A percentile compares a stretch with the other conserved stretches of the same genome.
Evolutionary conservation across 2,888 invertebrate species (phyloP).

Genomic region (Spialia ferax): DNA sequence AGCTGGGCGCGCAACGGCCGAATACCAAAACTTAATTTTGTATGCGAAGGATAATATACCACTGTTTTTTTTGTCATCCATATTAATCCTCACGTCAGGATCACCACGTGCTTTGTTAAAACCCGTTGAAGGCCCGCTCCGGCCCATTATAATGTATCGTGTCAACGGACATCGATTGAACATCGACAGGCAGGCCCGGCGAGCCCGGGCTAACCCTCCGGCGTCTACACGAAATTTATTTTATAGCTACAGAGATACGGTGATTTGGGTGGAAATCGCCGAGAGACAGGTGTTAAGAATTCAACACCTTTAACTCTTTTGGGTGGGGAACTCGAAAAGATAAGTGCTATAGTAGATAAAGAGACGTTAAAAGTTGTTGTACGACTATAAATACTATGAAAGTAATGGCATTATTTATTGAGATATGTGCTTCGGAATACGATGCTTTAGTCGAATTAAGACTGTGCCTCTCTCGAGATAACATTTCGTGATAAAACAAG

Average conservation of each 20-base stretch:
- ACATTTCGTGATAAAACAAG: constrained; percentile 68
- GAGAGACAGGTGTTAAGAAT: constrained; percentile 85
- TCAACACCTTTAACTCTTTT: constrained; percentile 80
- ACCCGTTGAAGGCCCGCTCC: constrained; percentile 77
- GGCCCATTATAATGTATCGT: constrained; percentile 85
- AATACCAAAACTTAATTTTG: constrained; percentile 73
- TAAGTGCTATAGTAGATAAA: constrained; percentile 81
- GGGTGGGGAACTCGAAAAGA: constrained; percentile 68
- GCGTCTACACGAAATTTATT: constrained; percentile 85
- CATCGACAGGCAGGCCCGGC: constrained; percentile 73
- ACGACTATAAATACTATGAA: constrained; percentile 76
- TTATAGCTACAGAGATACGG: constrained; percentile 84
- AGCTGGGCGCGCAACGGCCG: constrained; percentile 42
- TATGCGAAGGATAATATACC: constrained; percentile 72
- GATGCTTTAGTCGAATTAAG: constrained; percentile 65
- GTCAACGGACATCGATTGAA: constrained; percentile 85
- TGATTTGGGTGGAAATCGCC: constrained; percentile 82
- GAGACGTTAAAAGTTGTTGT: constrained; percentile 67
- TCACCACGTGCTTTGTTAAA: constrained; percentile 84
- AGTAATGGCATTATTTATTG: constrained; percentile 62
- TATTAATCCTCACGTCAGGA: constrained; percentile 85
- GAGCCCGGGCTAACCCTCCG: constrained; percentile 77
- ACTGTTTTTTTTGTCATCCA: constrained; percentile 75
- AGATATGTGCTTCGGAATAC: constrained; percentile 67
- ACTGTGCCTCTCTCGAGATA: constrained; percentile 59